Evolutionary conservation across 1,140 invertebrate species (phyloP), one percentile per base, ranked within the genome.

Genomic region (Sipha flava): DNA sequence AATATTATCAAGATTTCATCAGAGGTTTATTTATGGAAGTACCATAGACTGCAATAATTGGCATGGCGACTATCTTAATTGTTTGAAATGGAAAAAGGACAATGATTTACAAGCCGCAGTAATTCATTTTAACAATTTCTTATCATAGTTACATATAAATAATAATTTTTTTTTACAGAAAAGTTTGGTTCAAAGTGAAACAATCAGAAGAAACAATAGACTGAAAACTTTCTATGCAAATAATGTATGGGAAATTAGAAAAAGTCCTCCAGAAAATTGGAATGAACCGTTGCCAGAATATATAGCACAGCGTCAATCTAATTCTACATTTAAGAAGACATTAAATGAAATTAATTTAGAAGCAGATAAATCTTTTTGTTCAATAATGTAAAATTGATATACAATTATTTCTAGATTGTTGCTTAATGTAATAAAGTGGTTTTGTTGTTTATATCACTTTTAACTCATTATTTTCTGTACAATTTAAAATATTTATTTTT

Each of bases 161-260:
- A 21, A 68, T 45, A 26, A 26, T 26, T 47, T 29, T 1, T 18
- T 70, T 57, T 34, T 77, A 21, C 12, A 77, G 73, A 52, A 59
- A 43, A 18, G 16, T 2, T 26, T 77, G 7, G 21, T 77, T 26
- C 34, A 77, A 59, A 77, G 34, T 59, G 73, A 77, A 77, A 77
- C 26, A 59, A 43, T 10, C 0, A 77, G 26, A 43, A 59, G 52
- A 77, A 77, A 37, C 2, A 26, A 77, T 54, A 9, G 73, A 29
- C 59, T 31, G 73, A 77, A 59, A 77, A 23, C n/a, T 3, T 57
- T 18, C 4, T 77, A 57, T 43, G 34, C 52, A 16, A 77, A 77
- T 59, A 26, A 59, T 43, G 21, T 77, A 40, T 77, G 73, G 73
- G 52, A 77, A 59, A 77, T 14, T 77, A 77, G 73, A 77, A 77